Evolutionary conservation across 2,888 invertebrate species (phyloP).

Genomic region (Tribolium freemani): DNA sequence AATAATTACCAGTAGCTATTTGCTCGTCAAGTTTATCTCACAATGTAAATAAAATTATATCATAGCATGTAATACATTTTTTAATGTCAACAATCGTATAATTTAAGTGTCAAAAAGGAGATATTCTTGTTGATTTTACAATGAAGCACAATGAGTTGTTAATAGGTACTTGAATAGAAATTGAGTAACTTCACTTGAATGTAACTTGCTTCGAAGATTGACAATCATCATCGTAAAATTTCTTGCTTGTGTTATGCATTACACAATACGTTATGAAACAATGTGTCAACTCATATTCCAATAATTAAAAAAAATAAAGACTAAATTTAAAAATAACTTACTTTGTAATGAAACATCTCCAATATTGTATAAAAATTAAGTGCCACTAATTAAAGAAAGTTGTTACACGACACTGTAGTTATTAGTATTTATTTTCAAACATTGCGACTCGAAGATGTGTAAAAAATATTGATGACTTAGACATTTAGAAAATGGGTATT

Average conservation of each 20-base stretch:
- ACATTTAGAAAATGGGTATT: background rate
- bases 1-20: too few relatives aligned
- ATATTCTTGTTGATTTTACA: background rate
- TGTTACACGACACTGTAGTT: background rate
- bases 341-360: background rate
- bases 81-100: background rate
- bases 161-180: background rate
- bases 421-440: background rate
- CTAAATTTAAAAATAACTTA: background rate
- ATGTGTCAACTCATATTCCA: background rate
- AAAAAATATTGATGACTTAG: background rate
- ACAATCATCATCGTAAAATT: background rate
- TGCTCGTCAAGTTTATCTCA: too few relatives aligned
- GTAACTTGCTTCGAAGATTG: background rate
- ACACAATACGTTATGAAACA: background rate
- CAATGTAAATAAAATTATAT: too few relatives aligned
- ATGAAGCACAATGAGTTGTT: background rate
- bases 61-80: background rate
- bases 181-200: background rate
- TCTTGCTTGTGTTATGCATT: background rate
- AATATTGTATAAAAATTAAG: background rate
- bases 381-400: background rate
- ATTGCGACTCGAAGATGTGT: background rate
- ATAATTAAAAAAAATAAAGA: background rate
- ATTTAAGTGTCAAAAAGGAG: background rate